These are phyloP conservation scores for Drosophila sturtevanti DNA, from an alignment of 1,140 invertebrate species.

Conservation along the genomic window DNA sequence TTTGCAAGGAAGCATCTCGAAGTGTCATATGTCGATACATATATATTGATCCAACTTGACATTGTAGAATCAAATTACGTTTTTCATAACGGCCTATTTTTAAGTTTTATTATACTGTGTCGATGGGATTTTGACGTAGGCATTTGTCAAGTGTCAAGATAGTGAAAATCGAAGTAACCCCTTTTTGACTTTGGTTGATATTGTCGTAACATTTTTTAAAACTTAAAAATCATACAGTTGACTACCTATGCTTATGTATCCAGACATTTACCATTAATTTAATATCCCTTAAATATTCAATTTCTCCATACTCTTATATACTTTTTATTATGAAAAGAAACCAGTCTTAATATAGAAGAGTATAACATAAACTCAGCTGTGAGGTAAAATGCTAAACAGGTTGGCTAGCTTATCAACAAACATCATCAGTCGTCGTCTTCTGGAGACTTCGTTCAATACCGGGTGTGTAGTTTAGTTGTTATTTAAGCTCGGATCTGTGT, in stretches of 20 bases:
- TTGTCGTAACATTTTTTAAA: background rate
- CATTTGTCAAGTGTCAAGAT: constrained; percentile 2
- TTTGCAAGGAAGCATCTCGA: too few species aligned
- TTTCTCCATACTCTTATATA: background rate
- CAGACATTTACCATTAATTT: background rate
- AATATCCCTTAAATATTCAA: background rate
- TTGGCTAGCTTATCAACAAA: constrained; percentile 58
- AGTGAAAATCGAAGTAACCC: background rate
- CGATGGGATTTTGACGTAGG: background rate
- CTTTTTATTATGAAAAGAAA: background rate
- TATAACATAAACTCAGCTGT: constrained; percentile 1
- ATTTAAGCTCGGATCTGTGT: constrained; percentile 32
- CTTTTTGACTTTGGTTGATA: constrained; percentile 3
- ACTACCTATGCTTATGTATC: background rate
- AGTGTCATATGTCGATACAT: too few species aligned
- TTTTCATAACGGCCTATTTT: background rate
- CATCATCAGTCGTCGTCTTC: constrained; percentile 23
- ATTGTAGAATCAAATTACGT: background rate
- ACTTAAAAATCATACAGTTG: background rate
- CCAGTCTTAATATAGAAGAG: constrained; percentile 33
- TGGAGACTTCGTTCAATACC: constrained; percentile 38
- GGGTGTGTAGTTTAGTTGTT: constrained; percentile 64
- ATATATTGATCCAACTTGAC: too few species aligned
- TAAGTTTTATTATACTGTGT: constrained; percentile 28
- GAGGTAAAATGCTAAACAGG: constrained; percentile 56